Base-by-base conservation (phyloP, 2,797 vertebrate species). In the Bucorvus abyssinicus region DNA sequence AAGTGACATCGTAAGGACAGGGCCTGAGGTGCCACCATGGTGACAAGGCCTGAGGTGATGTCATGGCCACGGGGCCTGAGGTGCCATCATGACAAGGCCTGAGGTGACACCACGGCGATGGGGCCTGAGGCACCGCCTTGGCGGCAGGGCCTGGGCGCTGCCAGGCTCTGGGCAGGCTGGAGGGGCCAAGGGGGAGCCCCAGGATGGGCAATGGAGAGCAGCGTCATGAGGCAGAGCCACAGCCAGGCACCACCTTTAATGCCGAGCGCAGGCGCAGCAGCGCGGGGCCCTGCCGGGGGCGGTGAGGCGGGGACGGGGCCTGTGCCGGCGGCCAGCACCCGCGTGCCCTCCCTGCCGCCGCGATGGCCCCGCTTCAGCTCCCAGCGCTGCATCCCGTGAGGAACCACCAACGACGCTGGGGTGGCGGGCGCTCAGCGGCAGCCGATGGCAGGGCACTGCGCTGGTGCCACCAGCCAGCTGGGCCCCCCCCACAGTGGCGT, bases 361-460 rank as follows among this genome's bases (percentile, higher is more conserved):
- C 21, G 53, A 7, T 3, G 3, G n/a, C 22, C 12, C n/a, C 0
- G 5, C 3, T 30, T 4, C 4, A 0, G 1, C 15, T 52, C 24
- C 59, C 0, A 4, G 0, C 1, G 32, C 74, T 16, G n/a, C 6
- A 8, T 26, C 40, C 34, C 0, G 2, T 1, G 38, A 55, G 36
- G 5, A 14, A 16, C 1, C 71, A 3, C 40, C 7, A 6, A 50
- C 56, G 74, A 7, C 52, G 9, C 16, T 1, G 4, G 1, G 4
- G 29, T 4, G 27, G 26, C 2, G 20, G 49, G 34, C 5, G 19
- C 22, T 40, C 52, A 2, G 70, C 1, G 1, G 40, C 2, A 7
- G 15, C 24, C 1, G 34, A 22, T 0, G 0, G 7, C 1, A 14
- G 2, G 44, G 23, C n/a, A 14, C 38, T 1, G 10, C 1, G 0